A percentile compares a stretch with the other conserved stretches of the same genome.
These are phyloP conservation scores for Actinernus sp. DNA, from an alignment of 92 coral and sea anemone genomes.

Conservation along the genomic window DNA sequence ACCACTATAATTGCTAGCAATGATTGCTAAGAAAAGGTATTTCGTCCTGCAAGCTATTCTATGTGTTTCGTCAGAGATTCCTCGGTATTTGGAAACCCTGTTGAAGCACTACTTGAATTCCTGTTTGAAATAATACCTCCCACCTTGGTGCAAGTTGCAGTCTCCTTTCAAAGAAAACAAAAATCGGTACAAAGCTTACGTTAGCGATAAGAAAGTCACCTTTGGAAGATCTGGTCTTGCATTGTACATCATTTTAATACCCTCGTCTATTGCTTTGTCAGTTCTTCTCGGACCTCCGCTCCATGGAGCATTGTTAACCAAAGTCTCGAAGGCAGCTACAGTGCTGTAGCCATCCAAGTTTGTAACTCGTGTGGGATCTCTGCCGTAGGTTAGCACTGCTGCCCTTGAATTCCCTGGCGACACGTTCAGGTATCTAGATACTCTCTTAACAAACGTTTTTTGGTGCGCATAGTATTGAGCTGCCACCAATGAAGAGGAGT, in stretches of 20 bases:
- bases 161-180: too few relatives aligned
- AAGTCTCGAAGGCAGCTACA: conserved; percentile 35
- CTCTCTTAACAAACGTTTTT: conserved; percentile 62
- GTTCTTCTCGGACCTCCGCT: conserved; percentile 68
- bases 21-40: too few relatives aligned
- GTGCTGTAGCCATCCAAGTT: conserved; percentile 51
- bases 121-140: too few relatives aligned
- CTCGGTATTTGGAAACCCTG: too few relatives aligned
- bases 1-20: too few relatives aligned
- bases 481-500: conserved; percentile 73
- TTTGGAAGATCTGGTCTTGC: conserved; percentile 69
- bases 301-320: conserved; percentile 55
- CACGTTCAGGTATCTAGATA: conserved; percentile 63
- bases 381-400: conserved; percentile 71
- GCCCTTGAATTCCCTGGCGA: conserved; percentile 69
- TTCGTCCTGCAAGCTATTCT: too few relatives aligned
- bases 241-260: conserved; percentile 38
- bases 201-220: conserved; percentile 51
- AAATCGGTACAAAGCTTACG: too few relatives aligned
- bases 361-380: conserved; percentile 35
- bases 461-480: conserved; percentile 40
- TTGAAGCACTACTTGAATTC: too few relatives aligned
- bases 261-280: conserved; percentile 69
- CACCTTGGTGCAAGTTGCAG: too few relatives aligned
- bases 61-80: too few relatives aligned